Evolutionary conservation across 35 echinoderm and acorn worm species (phyloP).

Genomic region (Hemicentrotus pulcherrimus): DNA sequence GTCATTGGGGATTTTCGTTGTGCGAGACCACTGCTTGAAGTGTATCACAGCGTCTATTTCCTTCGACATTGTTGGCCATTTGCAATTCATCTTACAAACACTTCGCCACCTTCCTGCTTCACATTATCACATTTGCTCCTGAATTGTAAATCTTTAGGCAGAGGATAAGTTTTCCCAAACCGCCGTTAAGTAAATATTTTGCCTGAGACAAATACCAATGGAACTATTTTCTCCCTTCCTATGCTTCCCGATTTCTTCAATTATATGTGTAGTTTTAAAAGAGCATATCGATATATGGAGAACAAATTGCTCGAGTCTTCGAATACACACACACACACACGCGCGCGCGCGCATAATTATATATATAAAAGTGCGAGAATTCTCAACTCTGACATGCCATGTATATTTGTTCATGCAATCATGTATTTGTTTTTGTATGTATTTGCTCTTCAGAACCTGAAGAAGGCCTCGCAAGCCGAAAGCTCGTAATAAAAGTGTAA

Average conservation of each 20-base stretch:
- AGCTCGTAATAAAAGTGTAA: no score
- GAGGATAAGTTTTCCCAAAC: not conserved
- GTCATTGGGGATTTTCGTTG: not conserved
- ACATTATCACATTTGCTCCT: not conserved
- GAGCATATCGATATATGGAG: not conserved
- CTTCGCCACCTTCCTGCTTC: not conserved
- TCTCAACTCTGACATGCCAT: no score
- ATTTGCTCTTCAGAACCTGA: no score
- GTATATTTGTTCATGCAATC: no score
- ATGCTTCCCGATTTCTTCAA: not conserved
- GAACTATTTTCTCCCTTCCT: not conserved
- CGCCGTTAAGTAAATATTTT: not conserved
- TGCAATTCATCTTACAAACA: slow-evolving; percentile 12
- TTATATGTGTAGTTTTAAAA: not conserved
- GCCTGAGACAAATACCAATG: not conserved
- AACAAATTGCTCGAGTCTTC: not conserved
- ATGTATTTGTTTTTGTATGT: no score
- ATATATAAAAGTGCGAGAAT: no score
- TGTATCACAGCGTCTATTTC: not conserved
- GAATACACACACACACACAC: no score
- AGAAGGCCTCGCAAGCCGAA: no score
- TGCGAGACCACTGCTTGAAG: not conserved
- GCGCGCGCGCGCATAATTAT: no score
- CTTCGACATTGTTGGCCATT: not conserved
- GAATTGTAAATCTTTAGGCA: slow-evolving; percentile 1